Evolutionary conservation across 2,113 vertebrate genomes (phyloP), one percentile per base, ranked within the genome.

Genomic region (Apodemus speciosus): DNA sequence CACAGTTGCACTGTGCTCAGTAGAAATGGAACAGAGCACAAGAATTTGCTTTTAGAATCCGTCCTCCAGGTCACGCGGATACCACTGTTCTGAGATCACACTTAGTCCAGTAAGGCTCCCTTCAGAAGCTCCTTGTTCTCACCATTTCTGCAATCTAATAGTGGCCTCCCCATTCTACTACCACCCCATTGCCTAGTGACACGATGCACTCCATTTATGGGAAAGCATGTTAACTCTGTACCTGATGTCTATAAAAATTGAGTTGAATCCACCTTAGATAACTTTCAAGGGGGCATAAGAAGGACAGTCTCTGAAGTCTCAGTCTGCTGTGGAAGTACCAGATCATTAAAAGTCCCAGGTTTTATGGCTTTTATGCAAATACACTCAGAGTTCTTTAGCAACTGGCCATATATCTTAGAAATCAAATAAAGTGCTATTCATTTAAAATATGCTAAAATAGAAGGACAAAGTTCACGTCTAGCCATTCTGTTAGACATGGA

Each of bases 321-420:
- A 56, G 51, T 75, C 35, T 94, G 85, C 21, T 60, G 0, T 90
- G 51, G 64, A 95, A 96, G 16, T 66, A 73, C 85, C n/a, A 93
- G 56, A 60, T 93, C 38, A 64, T 84, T 92, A 76, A 79, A 90
- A 91, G 46, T 87, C 87, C 14, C 25, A 93, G 40, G 35, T 93
- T 96, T 96, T 89, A 88, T 89, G 77, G 58, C 46, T 92, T 95
- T 94, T 73, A 51, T 92, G 62, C 21, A 95, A 91, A 87, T 88
- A 76, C 23, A 80, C 18, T 3, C 13, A 81, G 23, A 30, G 30
- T 43, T 94, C 53, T 91, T 76, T 62, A 91, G 84, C 27, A 53
- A 88, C 7, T 84, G 43, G 51, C 10, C 75, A 71, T 84, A 60
- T 89, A 92, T 72, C 32, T 94, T 89, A 85, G 40, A 89, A 94